Percentiles rank a stretch among this genome's conserved stretches.
Conservation (phyloP, 2,888 invertebrate species). For the Philereme vetulata region DNA sequence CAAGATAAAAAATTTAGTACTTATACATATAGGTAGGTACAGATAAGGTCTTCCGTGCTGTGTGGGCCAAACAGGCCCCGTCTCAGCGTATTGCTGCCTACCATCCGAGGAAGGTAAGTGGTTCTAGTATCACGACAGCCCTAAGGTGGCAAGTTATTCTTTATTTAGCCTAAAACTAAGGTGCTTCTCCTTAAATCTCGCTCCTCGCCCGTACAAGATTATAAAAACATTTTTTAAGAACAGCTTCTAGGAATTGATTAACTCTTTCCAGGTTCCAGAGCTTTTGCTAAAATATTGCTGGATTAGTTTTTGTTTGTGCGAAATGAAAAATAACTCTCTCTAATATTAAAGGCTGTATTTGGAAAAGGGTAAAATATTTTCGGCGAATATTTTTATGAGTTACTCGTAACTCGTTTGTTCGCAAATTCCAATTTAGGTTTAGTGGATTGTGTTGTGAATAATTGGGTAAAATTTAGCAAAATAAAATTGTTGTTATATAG, state of each 20-base stretch:
- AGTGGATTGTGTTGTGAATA: background rate
- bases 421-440: slow-evolving; percentile 7
- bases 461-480: background rate
- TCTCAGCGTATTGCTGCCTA: no score
- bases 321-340: slow-evolving; percentile 19
- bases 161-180: slow-evolving; percentile 51
- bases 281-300: slow-evolving; percentile 20
- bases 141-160: slow-evolving; percentile 39
- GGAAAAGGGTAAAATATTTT: slow-evolving; percentile 4
- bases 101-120: background rate
- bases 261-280: slow-evolving; percentile 11
- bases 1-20: no score
- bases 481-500: background rate
- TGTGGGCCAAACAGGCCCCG: no score
- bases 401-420: slow-evolving; percentile 9
- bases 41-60: no score
- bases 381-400: background rate
- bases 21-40: no score
- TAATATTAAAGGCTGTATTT: slow-evolving; percentile 4
- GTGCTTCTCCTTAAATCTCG: slow-evolving; percentile 49
- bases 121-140: slow-evolving; percentile 7
- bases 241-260: slow-evolving; percentile 14
- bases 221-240: slow-evolving; percentile 19
- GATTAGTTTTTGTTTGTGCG: slow-evolving; percentile 25
- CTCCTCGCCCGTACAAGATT: slow-evolving; percentile 24